A percentile compares a stretch with the other conserved stretches of the same genome.
Conservation (phyloP, 2,888 invertebrate genomes). For the Ornithoptera priamus region DNA sequence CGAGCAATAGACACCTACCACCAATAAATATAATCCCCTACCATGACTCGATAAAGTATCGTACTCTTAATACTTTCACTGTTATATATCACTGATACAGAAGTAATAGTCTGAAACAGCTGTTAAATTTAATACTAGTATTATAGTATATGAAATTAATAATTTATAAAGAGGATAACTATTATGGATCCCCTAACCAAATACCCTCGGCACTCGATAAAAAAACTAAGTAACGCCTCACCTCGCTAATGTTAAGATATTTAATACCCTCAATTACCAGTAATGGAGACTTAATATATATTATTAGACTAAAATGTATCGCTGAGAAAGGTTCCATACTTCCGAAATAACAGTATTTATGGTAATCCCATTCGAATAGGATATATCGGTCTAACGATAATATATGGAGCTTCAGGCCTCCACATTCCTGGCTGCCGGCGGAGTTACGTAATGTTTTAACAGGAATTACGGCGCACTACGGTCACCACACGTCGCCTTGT, state of each 20-base stretch:
- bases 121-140: too few species aligned
- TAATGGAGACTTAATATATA: constrained; percentile 2
- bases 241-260: background rate
- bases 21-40: too few species aligned
- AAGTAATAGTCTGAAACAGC: too few species aligned
- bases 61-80: too few species aligned
- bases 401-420: constrained; percentile 38
- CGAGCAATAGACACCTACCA: too few species aligned
- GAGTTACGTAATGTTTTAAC: constrained; percentile 31
- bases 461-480: constrained; percentile 21
- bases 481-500: constrained; percentile 1
- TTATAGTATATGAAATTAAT: too few species aligned
- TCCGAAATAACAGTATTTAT: constrained; percentile 8
- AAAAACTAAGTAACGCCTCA: background rate
- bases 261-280: background rate
- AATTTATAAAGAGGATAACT: too few species aligned
- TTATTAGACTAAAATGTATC: background rate
- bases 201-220: background rate
- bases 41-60: too few species aligned
- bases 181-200: background rate
- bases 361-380: constrained; percentile 21
- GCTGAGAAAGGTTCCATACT: background rate
- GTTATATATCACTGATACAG: too few species aligned
- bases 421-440: constrained; percentile 30
- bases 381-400: constrained; percentile 44